Conservation (phyloP, 1,140 invertebrate genomes). For the Meloidogyne chitwoodi region DNA sequence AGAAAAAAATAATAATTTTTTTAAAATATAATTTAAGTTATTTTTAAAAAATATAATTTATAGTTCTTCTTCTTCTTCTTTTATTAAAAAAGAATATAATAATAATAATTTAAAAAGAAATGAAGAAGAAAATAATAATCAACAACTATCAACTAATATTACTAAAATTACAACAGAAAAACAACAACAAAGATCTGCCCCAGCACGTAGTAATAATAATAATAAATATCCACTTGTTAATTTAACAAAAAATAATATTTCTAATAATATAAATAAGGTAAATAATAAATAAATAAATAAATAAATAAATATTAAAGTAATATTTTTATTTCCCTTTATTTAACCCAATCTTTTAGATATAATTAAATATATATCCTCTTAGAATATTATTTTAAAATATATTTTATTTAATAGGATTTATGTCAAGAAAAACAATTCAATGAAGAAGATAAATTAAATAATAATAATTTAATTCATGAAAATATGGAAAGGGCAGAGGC, state of each 20-base stretch:
- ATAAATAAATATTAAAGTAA: too few relatives aligned
- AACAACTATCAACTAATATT: not conserved
- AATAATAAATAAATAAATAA: not conserved
- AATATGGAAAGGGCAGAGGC: conserved; percentile 20
- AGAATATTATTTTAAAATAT: too few relatives aligned
- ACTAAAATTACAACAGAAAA: not conserved
- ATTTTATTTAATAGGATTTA: too few relatives aligned
- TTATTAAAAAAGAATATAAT: not conserved
- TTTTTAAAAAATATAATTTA: too few relatives aligned
- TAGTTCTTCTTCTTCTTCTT: not conserved
- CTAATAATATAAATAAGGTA: not conserved
- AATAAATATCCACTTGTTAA: conserved; percentile 11
- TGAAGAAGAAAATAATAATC: not conserved
- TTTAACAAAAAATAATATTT: not conserved
- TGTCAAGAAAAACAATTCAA: too few relatives aligned
- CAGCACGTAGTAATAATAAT: not conserved
- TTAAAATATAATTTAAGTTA: too few relatives aligned
- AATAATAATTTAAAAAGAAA: not conserved
- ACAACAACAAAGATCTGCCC: not conserved
- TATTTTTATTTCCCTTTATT: too few relatives aligned
- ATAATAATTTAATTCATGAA: conserved; percentile 24
- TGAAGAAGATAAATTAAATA: conserved; percentile 4
- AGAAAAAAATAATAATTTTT: too few relatives aligned
- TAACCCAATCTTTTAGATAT: too few relatives aligned
- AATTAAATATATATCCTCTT: too few relatives aligned